A percentile compares a stretch with the other conserved stretches of the same genome.
Conservation (phyloP, 2,888 invertebrate genomes). For the Athalia circularis region DNA sequence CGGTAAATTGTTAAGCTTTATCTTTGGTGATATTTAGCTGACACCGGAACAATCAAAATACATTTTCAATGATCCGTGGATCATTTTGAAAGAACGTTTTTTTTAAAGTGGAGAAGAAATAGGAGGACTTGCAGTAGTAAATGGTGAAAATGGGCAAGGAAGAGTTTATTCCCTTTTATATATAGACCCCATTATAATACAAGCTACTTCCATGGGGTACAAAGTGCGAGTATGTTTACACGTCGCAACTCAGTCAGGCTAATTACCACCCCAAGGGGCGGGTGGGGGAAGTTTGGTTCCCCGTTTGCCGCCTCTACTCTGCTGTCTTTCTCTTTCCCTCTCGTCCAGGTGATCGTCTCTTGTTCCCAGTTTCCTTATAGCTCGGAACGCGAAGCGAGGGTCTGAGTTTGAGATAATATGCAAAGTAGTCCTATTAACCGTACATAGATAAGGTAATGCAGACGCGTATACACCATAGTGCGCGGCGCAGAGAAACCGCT, state of each 20-base stretch:
- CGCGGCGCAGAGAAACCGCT: background rate
- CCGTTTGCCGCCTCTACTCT: too few species aligned
- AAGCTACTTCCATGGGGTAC: background rate
- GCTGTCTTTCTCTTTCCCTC: too few species aligned
- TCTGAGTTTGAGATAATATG: constrained; percentile 59
- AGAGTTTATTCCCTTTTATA: too few species aligned
- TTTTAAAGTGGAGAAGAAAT: too few species aligned
- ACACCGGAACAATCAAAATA: too few species aligned
- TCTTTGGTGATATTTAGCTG: too few species aligned
- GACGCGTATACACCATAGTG: background rate
- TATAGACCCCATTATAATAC: too few species aligned
- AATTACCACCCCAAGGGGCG: constrained; percentile 62
- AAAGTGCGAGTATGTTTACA: constrained; percentile 45
- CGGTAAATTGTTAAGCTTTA: too few species aligned
- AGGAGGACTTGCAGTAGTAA: too few species aligned
- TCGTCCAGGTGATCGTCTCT: background rate
- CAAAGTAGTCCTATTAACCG: constrained; percentile 62
- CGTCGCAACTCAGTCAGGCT: constrained; percentile 53
- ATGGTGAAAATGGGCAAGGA: too few species aligned
- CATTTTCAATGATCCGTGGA: too few species aligned
- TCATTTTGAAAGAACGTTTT: too few species aligned
- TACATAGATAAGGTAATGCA: constrained; percentile 26
- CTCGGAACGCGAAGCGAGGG: background rate
- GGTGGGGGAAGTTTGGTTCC: constrained; percentile 50
- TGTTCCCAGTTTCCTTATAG: constrained; percentile 45